Evolutionary conservation across 2,888 invertebrate species (phyloP), one percentile per base, ranked within the genome.

Genomic region (Phymatocera aterrima): DNA sequence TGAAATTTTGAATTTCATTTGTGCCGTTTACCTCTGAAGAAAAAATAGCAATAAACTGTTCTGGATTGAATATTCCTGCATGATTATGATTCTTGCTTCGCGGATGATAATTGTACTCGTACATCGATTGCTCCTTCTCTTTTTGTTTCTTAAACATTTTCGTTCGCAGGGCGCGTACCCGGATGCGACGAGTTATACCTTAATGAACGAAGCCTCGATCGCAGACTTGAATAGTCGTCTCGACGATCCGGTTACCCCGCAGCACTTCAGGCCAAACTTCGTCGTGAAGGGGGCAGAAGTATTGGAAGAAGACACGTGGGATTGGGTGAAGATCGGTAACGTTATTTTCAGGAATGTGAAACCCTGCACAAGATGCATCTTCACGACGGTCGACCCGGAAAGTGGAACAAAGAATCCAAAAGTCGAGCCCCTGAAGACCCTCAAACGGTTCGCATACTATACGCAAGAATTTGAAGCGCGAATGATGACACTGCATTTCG

Each of bases 261-360:
- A 91, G 10, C 92, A 93, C 81, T 96, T 96, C 88, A 92, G 96
- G 61, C 94, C 94, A 0, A 96, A 95, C 88, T 95, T 96, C 83
- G 91, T 95, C 5, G 89, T 96, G 2, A 91, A 92, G 78, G 93
- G 93, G 0, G 91, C 92, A 1, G 84, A 90, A 64, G 89, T 94
- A 0, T 94, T 92, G 84, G 94, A 93, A 1, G 95, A 96, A 88
- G 96, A 96, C 84, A 88, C 91, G 5, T 96, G 95, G 95, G 92
- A 93, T 77, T 96, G 94, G 91, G 88, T 96, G 3, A 94, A 93
- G 87, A 94, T 96, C 77, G 95, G 95, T 5, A 91, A 93, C 4
- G 92, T 93, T 12, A 84, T 94, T 68, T 94, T 95, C 85, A 92
- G 94, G 86, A 92, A 93, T 80, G 90, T 94, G 24, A 94, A 94